A percentile compares a stretch with the other conserved stretches of the same genome.
Conservation (phyloP, 2,888 invertebrate species). For the Glyphotaelius pellucidus region DNA sequence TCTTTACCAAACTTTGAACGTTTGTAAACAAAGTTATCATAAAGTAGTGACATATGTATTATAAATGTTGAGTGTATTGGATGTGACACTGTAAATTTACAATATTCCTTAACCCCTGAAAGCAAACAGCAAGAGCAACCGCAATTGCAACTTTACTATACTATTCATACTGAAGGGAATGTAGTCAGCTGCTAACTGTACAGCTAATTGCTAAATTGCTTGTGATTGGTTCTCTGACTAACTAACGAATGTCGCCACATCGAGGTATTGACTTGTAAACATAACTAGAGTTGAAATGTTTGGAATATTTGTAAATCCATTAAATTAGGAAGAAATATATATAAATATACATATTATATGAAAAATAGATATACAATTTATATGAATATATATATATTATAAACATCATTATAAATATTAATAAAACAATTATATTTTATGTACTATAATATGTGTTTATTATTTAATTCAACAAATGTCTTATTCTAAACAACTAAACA, state of each 20-base stretch:
- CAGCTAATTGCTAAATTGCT: neutral
- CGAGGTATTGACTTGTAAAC: conserved; percentile 55
- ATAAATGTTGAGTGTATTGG: conserved; percentile 49
- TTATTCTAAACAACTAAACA: conserved; percentile 21
- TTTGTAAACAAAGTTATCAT: conserved; percentile 49
- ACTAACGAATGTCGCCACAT: conserved; percentile 62
- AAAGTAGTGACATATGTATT: conserved; percentile 49
- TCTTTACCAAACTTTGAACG: conserved; percentile 27
- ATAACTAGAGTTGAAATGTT: conserved; percentile 47
- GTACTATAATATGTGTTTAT: conserved; percentile 71
- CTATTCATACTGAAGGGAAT: neutral
- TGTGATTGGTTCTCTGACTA: conserved; percentile 51
- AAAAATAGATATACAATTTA: conserved; percentile 63
- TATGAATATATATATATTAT: conserved; percentile 61
- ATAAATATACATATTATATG: conserved; percentile 58
- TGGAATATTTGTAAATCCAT: conserved; percentile 65
- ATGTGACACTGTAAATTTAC: conserved; percentile 54
- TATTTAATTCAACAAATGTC: conserved; percentile 50
- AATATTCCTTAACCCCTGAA: conserved; percentile 11
- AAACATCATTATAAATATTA: conserved; percentile 63
- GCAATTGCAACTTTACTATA: no score
- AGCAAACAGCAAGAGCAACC: neutral
- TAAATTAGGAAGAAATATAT: conserved; percentile 59
- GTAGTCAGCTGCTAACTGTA: neutral
- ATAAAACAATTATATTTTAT: conserved; percentile 79